Evolutionary conservation across 2,797 vertebrate species (phyloP).

Genomic region (Anabas testudineus): DNA sequence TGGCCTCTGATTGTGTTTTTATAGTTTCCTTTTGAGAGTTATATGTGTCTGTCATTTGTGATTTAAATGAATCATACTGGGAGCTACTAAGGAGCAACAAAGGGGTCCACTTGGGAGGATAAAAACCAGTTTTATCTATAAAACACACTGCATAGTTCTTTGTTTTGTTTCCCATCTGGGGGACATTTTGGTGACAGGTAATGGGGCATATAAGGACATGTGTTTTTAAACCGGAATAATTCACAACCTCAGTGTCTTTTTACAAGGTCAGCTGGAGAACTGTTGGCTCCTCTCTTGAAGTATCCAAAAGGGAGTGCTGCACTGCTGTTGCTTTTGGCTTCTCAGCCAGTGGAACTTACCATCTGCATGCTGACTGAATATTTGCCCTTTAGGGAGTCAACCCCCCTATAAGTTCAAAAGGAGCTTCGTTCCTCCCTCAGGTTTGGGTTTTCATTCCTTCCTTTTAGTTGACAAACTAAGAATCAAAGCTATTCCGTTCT

Average conservation of each 20-base stretch:
- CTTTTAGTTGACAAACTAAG: conserved; percentile 56
- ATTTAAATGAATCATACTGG: conserved; percentile 7
- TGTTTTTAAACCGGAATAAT: conserved; percentile 44
- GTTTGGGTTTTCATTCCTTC: neutral
- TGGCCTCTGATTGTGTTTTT: conserved; percentile 4
- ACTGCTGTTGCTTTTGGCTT: conserved; percentile 73
- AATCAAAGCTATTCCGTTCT: conserved; percentile 44
- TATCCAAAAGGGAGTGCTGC: conserved; percentile 56
- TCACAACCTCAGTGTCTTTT: conserved; percentile 43
- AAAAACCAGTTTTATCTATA: conserved; percentile 16
- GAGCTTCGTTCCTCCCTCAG: conserved; percentile 60
- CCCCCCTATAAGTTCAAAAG: conserved; percentile 69
- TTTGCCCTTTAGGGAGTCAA: conserved; percentile 66
- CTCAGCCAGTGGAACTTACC: conserved; percentile 66
- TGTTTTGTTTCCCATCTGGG: conserved; percentile 27
- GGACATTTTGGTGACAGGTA: conserved; percentile 53
- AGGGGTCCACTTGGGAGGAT: conserved; percentile 1
- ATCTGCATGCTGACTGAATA: conserved; percentile 68
- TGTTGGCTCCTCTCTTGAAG: conserved; percentile 31
- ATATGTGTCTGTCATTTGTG: neutral
- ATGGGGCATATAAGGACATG: conserved; percentile 48
- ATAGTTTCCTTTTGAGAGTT: neutral
- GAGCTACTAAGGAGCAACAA: neutral
- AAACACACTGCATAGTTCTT: conserved; percentile 12
- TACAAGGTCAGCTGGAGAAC: conserved; percentile 55